Percentiles rank a stretch among this genome's conserved stretches.
These are phyloP conservation scores for Cyprinus carpio DNA, from an alignment of 2,113 vertebrate genomes.

Conservation along the genomic window DNA sequence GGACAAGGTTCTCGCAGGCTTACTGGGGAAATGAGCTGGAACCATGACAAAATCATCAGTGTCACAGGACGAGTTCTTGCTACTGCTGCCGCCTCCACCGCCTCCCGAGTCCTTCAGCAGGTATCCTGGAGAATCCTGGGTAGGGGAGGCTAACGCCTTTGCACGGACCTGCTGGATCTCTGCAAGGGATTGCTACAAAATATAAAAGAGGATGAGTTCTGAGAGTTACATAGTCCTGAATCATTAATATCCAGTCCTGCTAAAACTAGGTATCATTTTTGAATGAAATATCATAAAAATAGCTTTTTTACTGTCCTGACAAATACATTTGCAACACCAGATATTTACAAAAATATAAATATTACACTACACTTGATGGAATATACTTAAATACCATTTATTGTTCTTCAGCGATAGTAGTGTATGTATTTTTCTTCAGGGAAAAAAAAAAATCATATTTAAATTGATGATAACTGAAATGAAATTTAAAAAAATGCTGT, in stretches of 20 bases:
- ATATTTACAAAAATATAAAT: background rate
- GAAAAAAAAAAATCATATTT: background rate
- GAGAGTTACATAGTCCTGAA: background rate
- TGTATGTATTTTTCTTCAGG: background rate
- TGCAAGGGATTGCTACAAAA: constrained; percentile 85
- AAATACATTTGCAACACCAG: background rate
- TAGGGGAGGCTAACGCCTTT: constrained; percentile 84
- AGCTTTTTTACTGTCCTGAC: background rate
- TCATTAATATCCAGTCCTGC: background rate
- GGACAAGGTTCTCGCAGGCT: constrained; percentile 54
- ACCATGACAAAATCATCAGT: constrained; percentile 98
- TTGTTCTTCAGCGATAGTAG: background rate
- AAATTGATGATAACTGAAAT: background rate
- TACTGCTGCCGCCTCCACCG: constrained; percentile 80
- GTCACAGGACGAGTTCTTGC: constrained; percentile 95
- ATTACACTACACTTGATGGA: background rate
- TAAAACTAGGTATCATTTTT: background rate
- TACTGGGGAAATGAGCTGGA: constrained; percentile 90
- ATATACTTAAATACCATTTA: background rate
- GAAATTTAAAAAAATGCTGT: background rate
- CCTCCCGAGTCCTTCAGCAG: constrained; percentile 87
- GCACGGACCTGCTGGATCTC: constrained; percentile 87
- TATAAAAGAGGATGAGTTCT: constrained; percentile 5
- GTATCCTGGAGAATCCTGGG: constrained; percentile 82
- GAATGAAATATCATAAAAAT: background rate